Conservation (phyloP, 1,140 invertebrate genomes). For the Rhopalosiphum padi region DNA sequence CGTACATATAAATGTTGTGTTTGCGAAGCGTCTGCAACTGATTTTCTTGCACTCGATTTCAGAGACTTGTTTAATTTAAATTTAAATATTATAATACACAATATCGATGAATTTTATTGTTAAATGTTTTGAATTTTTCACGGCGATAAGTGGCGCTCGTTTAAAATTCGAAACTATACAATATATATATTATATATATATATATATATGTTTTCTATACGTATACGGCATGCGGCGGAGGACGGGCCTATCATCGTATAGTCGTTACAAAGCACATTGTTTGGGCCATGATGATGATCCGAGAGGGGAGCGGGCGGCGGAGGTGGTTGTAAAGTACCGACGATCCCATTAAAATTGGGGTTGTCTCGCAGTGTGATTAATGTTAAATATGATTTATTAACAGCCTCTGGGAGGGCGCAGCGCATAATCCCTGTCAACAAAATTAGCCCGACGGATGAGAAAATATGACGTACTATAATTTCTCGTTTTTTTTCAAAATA, state of each 20-base stretch:
- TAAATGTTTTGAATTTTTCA: neutral
- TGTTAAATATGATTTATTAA: conserved; percentile 57
- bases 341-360: conserved; percentile 55
- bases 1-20: too few species aligned
- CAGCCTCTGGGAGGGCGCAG: neutral
- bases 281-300: neutral
- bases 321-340: conserved; percentile 41
- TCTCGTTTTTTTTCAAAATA: neutral
- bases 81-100: neutral
- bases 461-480: conserved; percentile 45
- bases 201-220: neutral
- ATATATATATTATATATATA: too few species aligned
- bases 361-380: conserved; percentile 53
- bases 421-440: conserved; percentile 50
- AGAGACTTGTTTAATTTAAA: neutral
- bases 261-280: conserved; percentile 39
- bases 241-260: neutral
- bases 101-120: neutral
- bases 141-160: neutral
- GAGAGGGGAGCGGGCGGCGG: neutral
- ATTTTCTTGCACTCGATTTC: neutral
- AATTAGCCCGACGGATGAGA: conserved; percentile 51
- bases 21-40: too few species aligned
- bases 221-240: too few species aligned
- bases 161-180: neutral